A percentile compares a stretch with the other conserved stretches of the same genome.
Evolutionary conservation across 2,797 vertebrate species (phyloP).

Genomic region (Tauraco hartlaubi): DNA sequence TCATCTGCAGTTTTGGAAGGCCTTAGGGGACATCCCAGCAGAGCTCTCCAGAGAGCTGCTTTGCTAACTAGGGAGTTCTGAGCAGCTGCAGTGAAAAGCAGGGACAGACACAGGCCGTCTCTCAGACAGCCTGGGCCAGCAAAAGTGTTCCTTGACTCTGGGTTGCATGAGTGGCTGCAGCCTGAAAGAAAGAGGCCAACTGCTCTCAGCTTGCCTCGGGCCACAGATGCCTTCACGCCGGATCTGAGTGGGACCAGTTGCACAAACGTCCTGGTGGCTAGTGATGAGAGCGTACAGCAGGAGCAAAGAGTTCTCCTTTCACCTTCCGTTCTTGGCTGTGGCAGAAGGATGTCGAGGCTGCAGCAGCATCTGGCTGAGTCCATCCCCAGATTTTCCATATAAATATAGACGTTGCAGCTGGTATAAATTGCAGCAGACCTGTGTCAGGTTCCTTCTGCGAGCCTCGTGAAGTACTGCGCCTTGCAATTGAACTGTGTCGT

Average conservation of each 20-base stretch:
- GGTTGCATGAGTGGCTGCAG: background rate
- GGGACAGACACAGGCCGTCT: background rate
- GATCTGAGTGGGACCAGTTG: background rate
- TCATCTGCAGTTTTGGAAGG: background rate
- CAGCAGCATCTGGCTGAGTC: background rate
- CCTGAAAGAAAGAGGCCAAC: background rate
- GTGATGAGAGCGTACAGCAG: background rate
- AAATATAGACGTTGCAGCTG: background rate
- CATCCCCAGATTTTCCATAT: background rate
- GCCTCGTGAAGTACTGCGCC: conserved; percentile 34
- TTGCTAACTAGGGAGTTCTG: background rate
- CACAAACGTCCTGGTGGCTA: background rate
- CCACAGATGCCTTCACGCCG: background rate
- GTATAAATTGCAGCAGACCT: background rate
- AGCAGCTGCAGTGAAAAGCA: background rate
- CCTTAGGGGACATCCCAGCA: background rate
- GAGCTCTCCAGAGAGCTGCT: background rate
- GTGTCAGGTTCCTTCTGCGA: conserved; percentile 28
- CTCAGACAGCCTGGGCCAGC: background rate
- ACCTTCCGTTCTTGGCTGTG: background rate
- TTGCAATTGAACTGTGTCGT: conserved; percentile 71
- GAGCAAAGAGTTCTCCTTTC: background rate
- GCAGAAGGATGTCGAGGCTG: background rate
- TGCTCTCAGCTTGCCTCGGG: background rate
- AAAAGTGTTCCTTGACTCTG: background rate